A percentile compares a stretch with the other conserved stretches of the same genome.
phyloP scores from a whole-genome alignment of 2,888 invertebrate species.

The Hirtodrosophila confusa region DNA sequence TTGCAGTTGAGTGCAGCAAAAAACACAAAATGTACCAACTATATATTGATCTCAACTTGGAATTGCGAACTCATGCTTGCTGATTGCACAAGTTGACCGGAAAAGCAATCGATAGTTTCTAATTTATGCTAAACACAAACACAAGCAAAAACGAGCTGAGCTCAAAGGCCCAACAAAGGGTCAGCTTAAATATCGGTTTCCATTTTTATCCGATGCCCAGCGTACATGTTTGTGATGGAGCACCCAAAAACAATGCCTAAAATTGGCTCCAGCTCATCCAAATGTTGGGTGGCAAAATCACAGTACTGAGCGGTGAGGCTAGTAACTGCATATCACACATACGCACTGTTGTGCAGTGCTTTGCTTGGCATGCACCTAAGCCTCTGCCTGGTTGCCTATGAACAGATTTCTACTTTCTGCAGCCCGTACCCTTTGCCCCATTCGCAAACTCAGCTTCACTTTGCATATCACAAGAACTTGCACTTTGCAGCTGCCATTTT shows the following conservation, averaged over 20 bases:
- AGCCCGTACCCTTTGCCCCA: conserved; percentile 4
- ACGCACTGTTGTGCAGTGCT: conserved; percentile 51
- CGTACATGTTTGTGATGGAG: conserved; percentile 36
- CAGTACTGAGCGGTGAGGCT: neutral
- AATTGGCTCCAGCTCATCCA: conserved; percentile 36
- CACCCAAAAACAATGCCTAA: conserved; percentile 23
- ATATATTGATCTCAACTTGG: conserved; percentile 7
- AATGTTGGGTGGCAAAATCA: too few species aligned
- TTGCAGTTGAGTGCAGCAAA: conserved; percentile 24
- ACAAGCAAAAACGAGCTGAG: neutral
- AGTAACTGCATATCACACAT: conserved; percentile 32
- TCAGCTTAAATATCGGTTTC: conserved; percentile 1
- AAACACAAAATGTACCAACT: neutral
- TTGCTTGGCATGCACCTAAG: conserved; percentile 47
- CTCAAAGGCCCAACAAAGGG: conserved; percentile 8
- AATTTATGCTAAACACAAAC: conserved; percentile 54
- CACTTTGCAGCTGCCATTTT: conserved; percentile 63
- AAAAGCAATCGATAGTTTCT: conserved; percentile 60
- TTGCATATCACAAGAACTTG: conserved; percentile 77
- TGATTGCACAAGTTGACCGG: neutral
- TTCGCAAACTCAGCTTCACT: conserved; percentile 48
- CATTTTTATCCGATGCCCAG: conserved; percentile 17
- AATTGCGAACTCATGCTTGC: neutral
- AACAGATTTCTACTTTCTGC: neutral
- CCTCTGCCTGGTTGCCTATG: conserved; percentile 8